Conservation (phyloP, 2,797 vertebrate genomes). For the Gobio occitaniae region DNA sequence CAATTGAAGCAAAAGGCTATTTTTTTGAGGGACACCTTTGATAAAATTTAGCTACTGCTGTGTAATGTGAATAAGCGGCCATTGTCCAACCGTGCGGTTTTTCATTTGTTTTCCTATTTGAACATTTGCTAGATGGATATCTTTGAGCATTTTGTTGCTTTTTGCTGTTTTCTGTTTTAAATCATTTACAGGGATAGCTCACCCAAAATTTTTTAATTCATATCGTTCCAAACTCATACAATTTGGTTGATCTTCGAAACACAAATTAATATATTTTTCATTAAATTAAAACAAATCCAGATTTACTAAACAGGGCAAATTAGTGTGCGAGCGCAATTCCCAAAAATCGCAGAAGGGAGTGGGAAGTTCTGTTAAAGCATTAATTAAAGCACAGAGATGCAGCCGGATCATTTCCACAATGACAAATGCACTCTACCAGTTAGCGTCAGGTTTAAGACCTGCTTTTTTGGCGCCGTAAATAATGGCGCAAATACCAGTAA, state of each 20-base stretch:
- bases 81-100: neutral
- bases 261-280: neutral
- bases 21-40: neutral
- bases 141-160: neutral
- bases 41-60: slow-evolving; percentile 1
- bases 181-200: neutral
- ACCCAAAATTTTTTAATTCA: too few relatives aligned
- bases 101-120: neutral
- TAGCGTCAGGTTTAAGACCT: too few relatives aligned
- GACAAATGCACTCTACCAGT: too few relatives aligned
- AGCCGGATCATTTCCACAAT: too few relatives aligned
- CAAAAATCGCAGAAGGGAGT: too few relatives aligned
- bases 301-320: too few relatives aligned
- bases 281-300: neutral
- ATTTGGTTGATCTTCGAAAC: neutral
- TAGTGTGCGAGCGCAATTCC: too few relatives aligned
- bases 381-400: too few relatives aligned
- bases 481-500: too few relatives aligned
- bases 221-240: too few relatives aligned
- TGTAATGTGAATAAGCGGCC: neutral
- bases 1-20: slow-evolving; percentile 1
- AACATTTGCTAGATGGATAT: neutral
- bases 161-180: neutral
- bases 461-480: too few relatives aligned
- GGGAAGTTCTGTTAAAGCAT: too few relatives aligned